phyloP scores from a whole-genome alignment of 2,888 invertebrate genomes.

The Philereme vetulata region DNA sequence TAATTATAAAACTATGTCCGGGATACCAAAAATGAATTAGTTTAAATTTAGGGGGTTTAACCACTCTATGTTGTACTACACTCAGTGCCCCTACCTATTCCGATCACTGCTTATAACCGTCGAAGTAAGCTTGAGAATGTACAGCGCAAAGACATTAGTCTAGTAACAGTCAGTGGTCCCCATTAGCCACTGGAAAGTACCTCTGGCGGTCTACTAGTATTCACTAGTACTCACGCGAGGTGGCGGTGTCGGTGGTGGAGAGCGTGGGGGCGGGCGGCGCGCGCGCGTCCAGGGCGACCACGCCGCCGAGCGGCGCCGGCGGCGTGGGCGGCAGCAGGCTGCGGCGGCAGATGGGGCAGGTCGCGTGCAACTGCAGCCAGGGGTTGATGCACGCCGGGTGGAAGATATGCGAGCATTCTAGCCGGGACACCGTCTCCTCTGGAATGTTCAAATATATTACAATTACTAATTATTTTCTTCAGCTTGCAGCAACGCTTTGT shows the following conservation, averaged over 20 bases:
- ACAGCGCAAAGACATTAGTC: too few species aligned
- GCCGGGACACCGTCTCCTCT: slow-evolving; percentile 89
- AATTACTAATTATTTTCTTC: too few species aligned
- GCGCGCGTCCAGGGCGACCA: slow-evolving; percentile 23
- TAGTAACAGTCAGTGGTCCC: too few species aligned
- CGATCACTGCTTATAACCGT: too few species aligned
- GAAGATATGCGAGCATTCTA: slow-evolving; percentile 95
- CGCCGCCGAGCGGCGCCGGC: slow-evolving; percentile 30
- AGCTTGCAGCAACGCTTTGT: too few species aligned
- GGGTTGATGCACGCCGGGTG: slow-evolving; percentile 97
- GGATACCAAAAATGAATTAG: too few species aligned
- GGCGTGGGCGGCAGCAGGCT: slow-evolving; percentile 52
- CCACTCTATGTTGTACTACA: too few species aligned
- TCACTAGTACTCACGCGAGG: slow-evolving; percentile 20
- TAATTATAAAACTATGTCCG: too few species aligned
- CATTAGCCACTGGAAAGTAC: background rate
- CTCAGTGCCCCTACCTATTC: too few species aligned
- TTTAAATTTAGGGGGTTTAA: too few species aligned
- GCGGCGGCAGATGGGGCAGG: slow-evolving; percentile 96
- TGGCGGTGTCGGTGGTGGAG: slow-evolving; percentile 1
- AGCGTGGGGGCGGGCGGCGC: slow-evolving; percentile 21
- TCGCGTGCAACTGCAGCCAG: slow-evolving; percentile 98
- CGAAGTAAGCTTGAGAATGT: too few species aligned
- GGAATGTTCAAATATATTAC: slow-evolving; percentile 20
- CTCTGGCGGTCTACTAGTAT: slow-evolving; percentile 7